Evolutionary conservation across 2,797 vertebrate species (phyloP), one percentile per base, ranked within the genome.

Genomic region (Poeciliopsis paucimaculata): DNA sequence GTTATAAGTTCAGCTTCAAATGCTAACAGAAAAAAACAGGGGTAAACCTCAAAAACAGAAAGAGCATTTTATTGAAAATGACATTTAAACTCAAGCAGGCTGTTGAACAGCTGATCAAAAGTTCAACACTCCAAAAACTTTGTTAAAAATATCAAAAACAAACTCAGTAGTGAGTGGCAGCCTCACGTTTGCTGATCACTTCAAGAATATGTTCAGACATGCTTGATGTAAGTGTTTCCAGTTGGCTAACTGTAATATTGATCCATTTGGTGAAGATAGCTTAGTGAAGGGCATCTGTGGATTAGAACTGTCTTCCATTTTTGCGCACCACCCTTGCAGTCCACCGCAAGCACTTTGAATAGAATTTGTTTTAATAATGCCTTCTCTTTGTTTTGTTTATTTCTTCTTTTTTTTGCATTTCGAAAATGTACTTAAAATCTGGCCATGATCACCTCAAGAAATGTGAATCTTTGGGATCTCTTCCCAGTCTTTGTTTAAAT

Each of bases 161-260:
- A 41, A 70, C 36, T 66, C 11, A 43, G 20, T 20, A 34, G 31
- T 43, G 23, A 41, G 5, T 15, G 12, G 23, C 39, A 43, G 12
- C 11, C 6, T 43, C 11, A 3, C 66, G 43, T 39, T 43, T 13
- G 36, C 23, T 26, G 39, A 43, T 70, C 23, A 6, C 39, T 43
- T 70, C 2, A 43, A 70, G 6, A 70, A 15, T n/a, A 3, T 43
- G 23, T 39, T n/a, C 6, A 70, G 66, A 43, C 39, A 70, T 70
- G 66, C 23, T 45, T 70, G 66, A 43, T 43, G 66, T 41, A 39
- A 66, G 62, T 68, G 66, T n/a, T 68, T 70, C 39, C 39, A 43
- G 39, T n/a, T 68, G 23, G 5, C 66, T n/a, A 13, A 10, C 36
- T 43, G 11, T 43, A 16, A 70, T 70, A 11, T n/a, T 70, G 66